Conservation (phyloP, 2,113 vertebrate species). For the Cinclus mexicanus region DNA sequence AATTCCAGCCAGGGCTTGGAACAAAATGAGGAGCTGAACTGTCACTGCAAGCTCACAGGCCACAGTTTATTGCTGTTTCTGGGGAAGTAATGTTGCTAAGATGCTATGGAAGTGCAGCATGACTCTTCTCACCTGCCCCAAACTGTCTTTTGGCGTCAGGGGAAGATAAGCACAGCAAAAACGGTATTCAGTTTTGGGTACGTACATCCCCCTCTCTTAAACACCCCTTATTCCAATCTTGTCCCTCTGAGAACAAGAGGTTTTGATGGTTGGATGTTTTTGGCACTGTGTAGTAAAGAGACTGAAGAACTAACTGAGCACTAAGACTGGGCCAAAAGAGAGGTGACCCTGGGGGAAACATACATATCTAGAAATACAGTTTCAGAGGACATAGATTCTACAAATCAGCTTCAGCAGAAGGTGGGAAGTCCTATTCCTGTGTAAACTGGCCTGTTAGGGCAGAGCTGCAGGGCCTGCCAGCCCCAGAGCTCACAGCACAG, state of each 20-base stretch:
- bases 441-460: not conserved
- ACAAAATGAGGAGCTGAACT: not conserved
- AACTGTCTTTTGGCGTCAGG: not conserved
- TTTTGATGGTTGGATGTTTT: not conserved
- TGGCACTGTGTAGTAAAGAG: not conserved
- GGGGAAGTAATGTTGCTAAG: not conserved
- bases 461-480: not conserved
- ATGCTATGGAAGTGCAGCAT: not conserved
- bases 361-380: not conserved
- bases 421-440: not conserved
- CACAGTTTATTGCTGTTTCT: not conserved
- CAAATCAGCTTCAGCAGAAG: not conserved
- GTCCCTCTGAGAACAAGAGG: not conserved
- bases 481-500: not conserved
- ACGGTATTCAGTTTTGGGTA: not conserved
- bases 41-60: not conserved
- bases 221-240: not conserved
- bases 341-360: not conserved
- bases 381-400: not conserved
- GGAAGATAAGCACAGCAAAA: not conserved
- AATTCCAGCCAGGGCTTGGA: conserved; percentile 14
- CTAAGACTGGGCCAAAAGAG: not conserved
- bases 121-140: not conserved
- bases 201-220: not conserved
- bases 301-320: not conserved